Evolutionary conservation across 2,113 vertebrate species (phyloP), one percentile per base, ranked within the genome.

Genomic region (Ammodytes marinus): DNA sequence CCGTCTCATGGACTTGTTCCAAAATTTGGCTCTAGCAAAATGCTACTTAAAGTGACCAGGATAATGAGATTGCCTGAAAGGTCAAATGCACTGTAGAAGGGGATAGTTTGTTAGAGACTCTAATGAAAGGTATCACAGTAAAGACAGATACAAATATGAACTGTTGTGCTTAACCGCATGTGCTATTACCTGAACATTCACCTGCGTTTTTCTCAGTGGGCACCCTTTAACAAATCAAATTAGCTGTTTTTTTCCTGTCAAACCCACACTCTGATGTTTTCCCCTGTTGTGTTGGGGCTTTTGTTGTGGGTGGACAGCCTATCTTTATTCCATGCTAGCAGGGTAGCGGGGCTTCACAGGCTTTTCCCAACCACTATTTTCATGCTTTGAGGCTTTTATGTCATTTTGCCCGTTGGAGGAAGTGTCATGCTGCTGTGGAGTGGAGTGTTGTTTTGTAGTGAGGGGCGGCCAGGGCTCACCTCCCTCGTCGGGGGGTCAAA

Each of bases 351-450:
- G 70, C 83, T 89, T 89, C 75, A 85, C 73, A 88, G 54, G 77
- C 77, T 74, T 90, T 84, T 77, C 43, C 27, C 2, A 80, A 84
- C 70, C 86, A 72, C 84, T 86, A 10, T 91, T 90, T 93, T 92
- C 82, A 79, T 55, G 88, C 13, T 75, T 82, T 89, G 19, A 70
- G 77, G 82, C 92, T 92, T 91, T 95, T 86, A 88, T 93, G 90
- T 93, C 75, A 86, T 94, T 92, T 91, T 27, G 27, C 88, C 78
- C 76, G 85, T 54, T 42, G 1, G 74, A 89, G 86, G 89, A 91
- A 91, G 88, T 78, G 76, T 82, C 93, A 74, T 78, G 91, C 91
- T 92, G 91, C 37, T 91, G 72, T 83, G 79, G 83, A 87, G 72
- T 85, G 82, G 75, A 79, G 88, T 86, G 84, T 85, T 86, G 90